Conservation (phyloP, 2,113 vertebrate species). For the Eonycteris spelaea region DNA sequence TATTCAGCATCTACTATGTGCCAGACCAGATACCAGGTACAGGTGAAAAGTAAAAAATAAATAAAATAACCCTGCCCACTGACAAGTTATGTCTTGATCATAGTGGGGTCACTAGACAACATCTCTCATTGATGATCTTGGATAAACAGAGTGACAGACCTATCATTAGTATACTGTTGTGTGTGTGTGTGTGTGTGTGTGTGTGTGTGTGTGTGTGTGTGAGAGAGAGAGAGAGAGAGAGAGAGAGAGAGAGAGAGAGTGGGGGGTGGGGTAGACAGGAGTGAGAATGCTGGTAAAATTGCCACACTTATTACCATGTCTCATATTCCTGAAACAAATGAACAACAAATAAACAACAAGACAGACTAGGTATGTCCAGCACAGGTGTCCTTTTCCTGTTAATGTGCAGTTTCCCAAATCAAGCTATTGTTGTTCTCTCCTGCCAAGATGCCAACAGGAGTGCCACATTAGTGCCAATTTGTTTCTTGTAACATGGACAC, state of each 20-base stretch:
- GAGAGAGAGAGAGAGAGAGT: too few relatives aligned
- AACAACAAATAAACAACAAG: not conserved
- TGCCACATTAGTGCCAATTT: conserved; percentile 77
- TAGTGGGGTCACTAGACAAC: not conserved
- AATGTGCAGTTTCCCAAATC: not conserved
- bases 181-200: not conserved
- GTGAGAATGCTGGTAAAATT: not conserved
- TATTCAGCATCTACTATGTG: not conserved
- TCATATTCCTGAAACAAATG: conserved; percentile 12
- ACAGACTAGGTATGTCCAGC: not conserved
- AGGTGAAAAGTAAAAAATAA: not conserved
- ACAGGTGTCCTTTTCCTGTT: conserved; percentile 10
- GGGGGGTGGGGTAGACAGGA: not conserved
- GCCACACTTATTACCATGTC: not conserved
- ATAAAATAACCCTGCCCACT: not conserved
- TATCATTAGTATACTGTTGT: not conserved
- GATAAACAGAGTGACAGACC: not conserved
- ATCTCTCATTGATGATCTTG: not conserved
- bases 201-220: not conserved
- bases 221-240: too few relatives aligned
- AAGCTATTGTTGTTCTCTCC: conserved; percentile 2
- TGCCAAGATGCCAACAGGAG: conserved; percentile 63
- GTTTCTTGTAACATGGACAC: conserved; percentile 66
- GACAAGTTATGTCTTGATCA: not conserved
- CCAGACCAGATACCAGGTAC: not conserved